Evolutionary conservation across 1,140 invertebrate species (phyloP), one percentile per base, ranked within the genome.

Genomic region (Frieseomelitta varia): DNA sequence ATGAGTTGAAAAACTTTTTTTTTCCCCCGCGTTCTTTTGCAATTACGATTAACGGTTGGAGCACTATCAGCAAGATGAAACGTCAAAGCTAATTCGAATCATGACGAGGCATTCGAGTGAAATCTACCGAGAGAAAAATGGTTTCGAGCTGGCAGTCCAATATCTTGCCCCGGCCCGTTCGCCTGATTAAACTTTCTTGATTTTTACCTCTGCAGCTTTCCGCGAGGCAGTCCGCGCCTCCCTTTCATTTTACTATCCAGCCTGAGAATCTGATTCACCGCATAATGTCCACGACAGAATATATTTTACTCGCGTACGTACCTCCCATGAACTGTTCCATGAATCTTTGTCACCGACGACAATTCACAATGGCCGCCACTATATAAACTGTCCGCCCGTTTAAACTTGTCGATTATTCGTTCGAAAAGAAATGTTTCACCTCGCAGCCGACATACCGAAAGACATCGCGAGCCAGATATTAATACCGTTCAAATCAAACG

Each of bases 101-200:
- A 19, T 47, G 74, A 76, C 74, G 74, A 76, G 74, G 74, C 63
- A 61, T 61, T 61, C 74, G 30, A 61, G 74, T 63, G 74, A 76
- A 63, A 76, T 76, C 74, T 61, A 76, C 6, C 56, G 74, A 63
- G 74, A 76, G 74, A 76, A 76, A 76, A 76, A 76, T 76, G 74
- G 34, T 63, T 76, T n/a, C 11, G 55, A 61, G 74, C 56, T 61
- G 34, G 34, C 34, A 76, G 56, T 63, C 34, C 56, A 27, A 76
- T 76, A 61, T 76, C 74, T 63, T 76, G 56, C 56, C n/a, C 56
- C 30, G n/a, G 27, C 55, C 55, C 21, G 73, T 61, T 4, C 56
- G 56, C 55, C 74, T 76, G 74, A 76, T 76, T 76, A 76, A 76
- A 76, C 74, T 39, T 63, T 19, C 30, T 11, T 39, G 56, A 76